These are phyloP conservation scores for Chelonus insularis DNA, from an alignment of 1,140 invertebrate genomes.

Conservation along the genomic window DNA sequence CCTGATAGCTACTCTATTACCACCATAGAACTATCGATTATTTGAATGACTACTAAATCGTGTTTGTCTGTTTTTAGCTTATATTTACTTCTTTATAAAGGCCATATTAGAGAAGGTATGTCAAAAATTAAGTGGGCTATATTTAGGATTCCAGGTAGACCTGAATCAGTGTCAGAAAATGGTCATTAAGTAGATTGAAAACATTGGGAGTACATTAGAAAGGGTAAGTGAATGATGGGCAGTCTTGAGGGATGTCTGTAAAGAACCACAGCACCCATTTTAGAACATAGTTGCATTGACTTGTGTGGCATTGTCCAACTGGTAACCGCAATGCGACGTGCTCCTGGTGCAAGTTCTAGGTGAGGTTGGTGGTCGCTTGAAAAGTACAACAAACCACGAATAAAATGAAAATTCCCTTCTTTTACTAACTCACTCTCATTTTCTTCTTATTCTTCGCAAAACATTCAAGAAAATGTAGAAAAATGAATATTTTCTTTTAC, in stretches of 20 bases:
- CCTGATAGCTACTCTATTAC: too few relatives aligned
- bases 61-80: too few relatives aligned
- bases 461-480: not conserved
- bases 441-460: not conserved
- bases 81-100: too few relatives aligned
- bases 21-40: too few relatives aligned
- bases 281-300: conserved; percentile 42
- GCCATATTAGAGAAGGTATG: too few relatives aligned
- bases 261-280: conserved; percentile 40
- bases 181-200: not conserved
- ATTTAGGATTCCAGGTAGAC: too few relatives aligned
- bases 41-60: too few relatives aligned
- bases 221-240: conserved; percentile 25
- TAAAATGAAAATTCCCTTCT: conserved; percentile 29
- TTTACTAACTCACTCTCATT: conserved; percentile 3
- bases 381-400: conserved; percentile 39
- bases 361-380: conserved; percentile 42
- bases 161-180: too few relatives aligned
- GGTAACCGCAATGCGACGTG: conserved; percentile 49
- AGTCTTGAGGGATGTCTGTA: conserved; percentile 26
- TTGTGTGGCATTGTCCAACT: conserved; percentile 42
- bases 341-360: conserved; percentile 39
- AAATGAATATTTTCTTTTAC: not conserved
- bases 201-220: conserved; percentile 14
- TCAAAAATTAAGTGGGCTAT: too few relatives aligned